A percentile compares a stretch with the other conserved stretches of the same genome.
Evolutionary conservation across 1,140 invertebrate species (phyloP).

Genomic region (Micrasema longulum): DNA sequence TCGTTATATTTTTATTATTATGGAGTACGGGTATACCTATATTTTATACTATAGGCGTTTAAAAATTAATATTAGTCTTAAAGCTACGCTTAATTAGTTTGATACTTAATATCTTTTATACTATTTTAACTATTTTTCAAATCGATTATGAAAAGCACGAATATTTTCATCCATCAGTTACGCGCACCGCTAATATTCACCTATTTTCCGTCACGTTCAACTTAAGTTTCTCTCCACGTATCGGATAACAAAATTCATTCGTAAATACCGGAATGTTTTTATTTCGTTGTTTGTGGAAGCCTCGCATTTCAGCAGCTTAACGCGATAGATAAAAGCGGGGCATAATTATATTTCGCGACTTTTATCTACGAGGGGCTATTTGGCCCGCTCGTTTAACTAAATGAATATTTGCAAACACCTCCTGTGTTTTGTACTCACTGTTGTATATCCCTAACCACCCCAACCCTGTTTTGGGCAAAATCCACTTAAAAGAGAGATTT

Average conservation of each 20-base stretch:
- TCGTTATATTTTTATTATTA: too few species aligned
- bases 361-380: slow-evolving; percentile 32
- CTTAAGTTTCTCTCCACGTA: slow-evolving; percentile 7
- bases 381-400: slow-evolving; percentile 30
- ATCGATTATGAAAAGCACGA: too few species aligned
- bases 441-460: not conserved
- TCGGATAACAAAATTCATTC: slow-evolving; percentile 14
- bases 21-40: too few species aligned
- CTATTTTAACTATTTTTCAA: too few species aligned
- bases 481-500: not conserved
- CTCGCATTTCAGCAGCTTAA: slow-evolving; percentile 28
- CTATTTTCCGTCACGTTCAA: too few species aligned
- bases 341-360: slow-evolving; percentile 37
- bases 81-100: too few species aligned
- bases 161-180: too few species aligned
- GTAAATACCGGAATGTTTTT: slow-evolving; percentile 9
- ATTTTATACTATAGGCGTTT: too few species aligned
- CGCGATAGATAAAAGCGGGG: slow-evolving; percentile 29
- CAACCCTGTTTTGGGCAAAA: not conserved
- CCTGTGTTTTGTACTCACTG: not conserved
- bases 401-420: slow-evolving; percentile 24
- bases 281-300: slow-evolving; percentile 24
- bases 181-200: too few species aligned
- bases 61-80: too few species aligned
- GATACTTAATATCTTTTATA: too few species aligned